Percentiles rank a stretch among this genome's conserved stretches.
Evolutionary conservation across 2,113 vertebrate species (phyloP).

Genomic region (Equus przewalskii): DNA sequence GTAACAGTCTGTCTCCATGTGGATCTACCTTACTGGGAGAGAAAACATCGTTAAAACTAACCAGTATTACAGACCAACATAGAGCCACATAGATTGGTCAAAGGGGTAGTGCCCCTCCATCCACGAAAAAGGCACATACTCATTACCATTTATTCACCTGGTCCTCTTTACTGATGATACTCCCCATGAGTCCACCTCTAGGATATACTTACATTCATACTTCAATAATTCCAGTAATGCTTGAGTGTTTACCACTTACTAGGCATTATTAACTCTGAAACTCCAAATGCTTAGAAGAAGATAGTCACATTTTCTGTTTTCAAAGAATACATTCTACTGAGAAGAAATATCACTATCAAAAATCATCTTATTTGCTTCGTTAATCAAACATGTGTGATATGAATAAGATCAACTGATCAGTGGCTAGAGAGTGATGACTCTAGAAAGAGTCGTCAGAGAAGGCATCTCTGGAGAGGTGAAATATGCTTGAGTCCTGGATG

Average conservation of each 20-base stretch:
- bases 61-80: neutral
- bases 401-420: neutral
- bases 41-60: neutral
- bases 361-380: neutral
- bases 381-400: neutral
- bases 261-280: neutral
- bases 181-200: neutral
- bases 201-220: too few relatives aligned
- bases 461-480: neutral
- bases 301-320: neutral
- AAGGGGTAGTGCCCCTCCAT: rapidly evolving
- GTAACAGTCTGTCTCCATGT: neutral
- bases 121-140: neutral
- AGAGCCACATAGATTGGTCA: neutral
- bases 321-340: neutral
- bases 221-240: neutral
- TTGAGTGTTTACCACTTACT: neutral
- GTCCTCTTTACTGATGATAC: neutral
- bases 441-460: neutral
- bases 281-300: neutral
- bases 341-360: neutral
- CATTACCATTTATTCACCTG: neutral
- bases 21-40: neutral
- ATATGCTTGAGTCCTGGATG: neutral
- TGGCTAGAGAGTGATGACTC: neutral